Evolutionary conservation across 1,140 invertebrate genomes (phyloP), one percentile per base, ranked within the genome.

Genomic region (Drosophila pallidifrons): DNA sequence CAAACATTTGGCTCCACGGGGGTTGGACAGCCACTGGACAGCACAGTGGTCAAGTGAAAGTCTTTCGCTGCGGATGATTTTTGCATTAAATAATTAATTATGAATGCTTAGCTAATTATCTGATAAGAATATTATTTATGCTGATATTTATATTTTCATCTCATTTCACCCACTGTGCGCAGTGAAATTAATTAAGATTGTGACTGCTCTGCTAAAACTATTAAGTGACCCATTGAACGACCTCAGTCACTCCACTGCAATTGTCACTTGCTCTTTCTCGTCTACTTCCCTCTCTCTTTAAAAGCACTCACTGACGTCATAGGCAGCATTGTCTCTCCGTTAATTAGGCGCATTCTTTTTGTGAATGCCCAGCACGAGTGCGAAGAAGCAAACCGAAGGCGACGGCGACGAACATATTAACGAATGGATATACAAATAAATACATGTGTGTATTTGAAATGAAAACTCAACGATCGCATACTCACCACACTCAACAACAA

Each of bases 151-250:
- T 58, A 20, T 25, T 8, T n/a, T 47, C 25, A 25, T 25, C 20
- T 25, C 20, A 25, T 25, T 25, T 54, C 16, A 2, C 41, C 68
- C 73, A 71, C 73, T 65, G 68, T 71, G 38, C 61, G 47, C 15
- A 11, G 8, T 72, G 30, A 65, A 80, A 80, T 81, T 77, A 85
- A 83, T 83, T 85, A 80, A 85, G 49, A 70, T 86, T 77, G 43
- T 57, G 54, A 46, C 45, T 6, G 57, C 51, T 75, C 47, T 1
- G 58, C 60, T 64, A 55, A 54, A 54, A 61, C 68, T 60, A 83
- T 83, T 81, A 85, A 74, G 68, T 83, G 82, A 86, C 77, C 77
- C 81, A 65, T 38, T 51, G 10, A 64, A 45, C 54, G 73, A 64
- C 68, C 67, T 54, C 43, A 38, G 32, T 38, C 61, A 30, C 45